These are phyloP conservation scores for Propithecus coquereli DNA, from an alignment of 2,113 vertebrate genomes.

Conservation along the genomic window DNA sequence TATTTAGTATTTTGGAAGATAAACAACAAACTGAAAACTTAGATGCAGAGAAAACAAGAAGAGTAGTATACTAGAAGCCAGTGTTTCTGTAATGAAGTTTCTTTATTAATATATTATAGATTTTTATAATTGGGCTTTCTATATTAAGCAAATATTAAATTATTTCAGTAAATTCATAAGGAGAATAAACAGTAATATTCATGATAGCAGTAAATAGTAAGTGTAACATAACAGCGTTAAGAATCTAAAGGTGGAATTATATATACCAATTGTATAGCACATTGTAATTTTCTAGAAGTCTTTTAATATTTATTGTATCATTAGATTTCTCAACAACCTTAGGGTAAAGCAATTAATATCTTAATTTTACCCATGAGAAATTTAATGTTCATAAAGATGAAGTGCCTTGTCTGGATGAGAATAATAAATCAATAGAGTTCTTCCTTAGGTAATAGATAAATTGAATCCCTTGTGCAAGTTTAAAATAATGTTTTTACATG, in stretches of 20 bases:
- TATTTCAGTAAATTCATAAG: neutral
- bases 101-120: neutral
- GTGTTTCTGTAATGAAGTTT: neutral
- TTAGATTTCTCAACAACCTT: constrained; percentile 39
- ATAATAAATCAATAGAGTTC: neutral
- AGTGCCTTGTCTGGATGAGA: neutral
- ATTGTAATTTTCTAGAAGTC: constrained; percentile 25
- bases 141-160: constrained; percentile 33
- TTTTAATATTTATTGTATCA: constrained; percentile 41
- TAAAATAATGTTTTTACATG: neutral
- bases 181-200: neutral
- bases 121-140: neutral
- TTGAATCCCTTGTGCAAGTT: neutral
- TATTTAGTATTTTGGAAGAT: neutral
- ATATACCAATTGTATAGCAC: neutral
- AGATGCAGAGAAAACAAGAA: neutral
- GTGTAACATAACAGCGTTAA: constrained; percentile 18
- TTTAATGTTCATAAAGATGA: neutral
- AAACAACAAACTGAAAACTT: neutral
- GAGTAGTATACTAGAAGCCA: neutral
- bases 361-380: constrained; percentile 33
- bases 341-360: constrained; percentile 45
- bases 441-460: neutral
- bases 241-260: constrained; percentile 49
- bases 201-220: constrained; percentile 10